Evolutionary conservation across 37 sponge, comb jelly and placozoan genomes (phyloP), one percentile per base, ranked within the genome.

Genomic region (Cliona cf. orientalis): DNA sequence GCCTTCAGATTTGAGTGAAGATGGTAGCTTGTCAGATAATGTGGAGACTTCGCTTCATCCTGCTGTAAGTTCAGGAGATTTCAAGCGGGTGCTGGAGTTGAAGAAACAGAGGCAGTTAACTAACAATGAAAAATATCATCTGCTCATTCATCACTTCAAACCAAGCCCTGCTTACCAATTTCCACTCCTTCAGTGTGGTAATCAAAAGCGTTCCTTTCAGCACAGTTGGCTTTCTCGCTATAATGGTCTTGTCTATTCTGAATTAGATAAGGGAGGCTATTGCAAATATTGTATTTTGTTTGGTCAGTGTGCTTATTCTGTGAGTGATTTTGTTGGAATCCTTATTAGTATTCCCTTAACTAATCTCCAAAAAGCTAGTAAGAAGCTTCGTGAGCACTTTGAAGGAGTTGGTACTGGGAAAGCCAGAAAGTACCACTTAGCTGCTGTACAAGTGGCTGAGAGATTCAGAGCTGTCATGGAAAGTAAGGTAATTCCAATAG

Each of bases 61-160:
- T 42, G 78, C 74, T 70, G 58, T 77, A 31, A 38, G 36, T n/a
- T 78, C 86, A 38, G 85, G 89, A 25, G 83, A 82, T 77, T 75
- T 88, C 2, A 79, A 79, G n/a, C 69, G 65, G 45, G 84, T 89
- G 35, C 74, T 78, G 36, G 22, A 71, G 31, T 67, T 88, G 44
- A 81, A 82, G 34, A 31, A 35, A 60, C n/a, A 75, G 22, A 43
- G 89, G 60, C 26, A 57, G 5, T 71, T 89, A 25, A 72, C 84
- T 44, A 75, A 77, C 44, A 26, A 82, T 61, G 80, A 80, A 61
- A 79, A 87, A 38, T 70, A 37, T 3, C 1, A 2, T 56, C 41
- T 84, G 14, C 64, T 86, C 7, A 72, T 32, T 26, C 40, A 42
- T 14, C 80, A 79, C 63, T 86, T 86, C 46, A 42, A 59, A 56